A percentile compares a stretch with the other conserved stretches of the same genome.
These are phyloP conservation scores for Hylaeus anthracinus DNA, from an alignment of 1,140 invertebrate genomes.

Conservation along the genomic window DNA sequence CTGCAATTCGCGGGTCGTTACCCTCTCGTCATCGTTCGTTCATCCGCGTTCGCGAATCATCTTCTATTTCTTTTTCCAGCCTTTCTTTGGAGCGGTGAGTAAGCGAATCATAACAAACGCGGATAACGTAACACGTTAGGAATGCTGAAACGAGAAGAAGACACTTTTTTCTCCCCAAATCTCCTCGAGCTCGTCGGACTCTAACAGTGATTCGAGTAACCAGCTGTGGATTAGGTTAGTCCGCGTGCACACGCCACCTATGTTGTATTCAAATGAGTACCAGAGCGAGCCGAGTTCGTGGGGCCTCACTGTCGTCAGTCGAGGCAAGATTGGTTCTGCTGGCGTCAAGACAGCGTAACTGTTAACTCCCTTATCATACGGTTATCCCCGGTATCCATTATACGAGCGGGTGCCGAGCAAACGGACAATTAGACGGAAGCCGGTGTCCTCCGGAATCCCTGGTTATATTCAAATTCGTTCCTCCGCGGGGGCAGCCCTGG, in stretches of 20 bases:
- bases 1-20: conserved; percentile 25
- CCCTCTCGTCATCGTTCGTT: conserved; percentile 13
- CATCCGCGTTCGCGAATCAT: background rate
- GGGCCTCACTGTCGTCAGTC: too few relatives aligned
- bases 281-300: too few relatives aligned
- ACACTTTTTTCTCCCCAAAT: too few relatives aligned
- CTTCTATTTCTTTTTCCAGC: conserved; percentile 3
- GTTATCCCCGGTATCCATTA: conserved; percentile 4
- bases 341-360: background rate
- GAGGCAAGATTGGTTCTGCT: background rate
- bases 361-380: background rate
- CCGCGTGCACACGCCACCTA: too few relatives aligned
- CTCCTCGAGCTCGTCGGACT: too few relatives aligned
- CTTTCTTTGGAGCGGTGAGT: background rate
- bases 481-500: conserved; percentile 18
- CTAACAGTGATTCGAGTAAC: too few relatives aligned
- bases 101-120: conserved; percentile 21
- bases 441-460: conserved; percentile 15
- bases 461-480: conserved; percentile 61
- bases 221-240: too few relatives aligned
- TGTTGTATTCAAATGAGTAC: too few relatives aligned
- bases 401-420: background rate
- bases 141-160: too few relatives aligned
- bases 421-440: conserved; percentile 46
- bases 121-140: conserved; percentile 5